Evolutionary conservation across 2,888 invertebrate genomes (phyloP).

Genomic region (Leucoma salicis): DNA sequence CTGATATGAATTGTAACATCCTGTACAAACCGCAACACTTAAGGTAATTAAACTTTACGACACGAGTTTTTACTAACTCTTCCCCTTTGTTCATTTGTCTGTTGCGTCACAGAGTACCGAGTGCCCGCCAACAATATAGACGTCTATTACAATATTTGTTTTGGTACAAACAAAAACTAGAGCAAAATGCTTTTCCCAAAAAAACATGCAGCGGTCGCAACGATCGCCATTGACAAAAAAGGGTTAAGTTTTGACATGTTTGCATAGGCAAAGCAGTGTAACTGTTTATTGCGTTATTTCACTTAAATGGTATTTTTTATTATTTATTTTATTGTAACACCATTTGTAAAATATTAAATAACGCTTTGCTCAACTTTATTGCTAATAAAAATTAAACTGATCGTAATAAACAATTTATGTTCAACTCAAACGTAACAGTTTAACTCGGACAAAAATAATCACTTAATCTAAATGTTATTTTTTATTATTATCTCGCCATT

Average conservation of each 20-base stretch:
- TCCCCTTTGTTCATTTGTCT: constrained; percentile 41
- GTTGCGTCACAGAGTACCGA: constrained; percentile 44
- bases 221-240: constrained; percentile 38
- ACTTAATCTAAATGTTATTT: constrained; percentile 30
- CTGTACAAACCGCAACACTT: constrained; percentile 42
- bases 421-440: constrained; percentile 19
- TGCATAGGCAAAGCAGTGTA: constrained; percentile 37
- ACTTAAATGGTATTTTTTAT: constrained; percentile 13
- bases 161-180: constrained; percentile 57
- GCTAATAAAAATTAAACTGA: constrained; percentile 26
- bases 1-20: constrained; percentile 28
- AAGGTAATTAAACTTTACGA: constrained; percentile 51
- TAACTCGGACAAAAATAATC: constrained; percentile 19
- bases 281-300: constrained; percentile 22
- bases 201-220: constrained; percentile 33
- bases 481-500: constrained; percentile 34
- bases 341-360: constrained; percentile 16
- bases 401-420: constrained; percentile 27
- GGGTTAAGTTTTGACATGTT: constrained; percentile 42
- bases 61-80: constrained; percentile 55
- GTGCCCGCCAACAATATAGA: constrained; percentile 34
- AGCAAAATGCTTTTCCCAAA: constrained; percentile 46
- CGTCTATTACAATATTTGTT: constrained; percentile 51
- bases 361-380: constrained; percentile 10
- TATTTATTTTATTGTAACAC: constrained; percentile 13